phyloP scores from a whole-genome alignment of 2,888 invertebrate species.

The Trachelus stipa region DNA sequence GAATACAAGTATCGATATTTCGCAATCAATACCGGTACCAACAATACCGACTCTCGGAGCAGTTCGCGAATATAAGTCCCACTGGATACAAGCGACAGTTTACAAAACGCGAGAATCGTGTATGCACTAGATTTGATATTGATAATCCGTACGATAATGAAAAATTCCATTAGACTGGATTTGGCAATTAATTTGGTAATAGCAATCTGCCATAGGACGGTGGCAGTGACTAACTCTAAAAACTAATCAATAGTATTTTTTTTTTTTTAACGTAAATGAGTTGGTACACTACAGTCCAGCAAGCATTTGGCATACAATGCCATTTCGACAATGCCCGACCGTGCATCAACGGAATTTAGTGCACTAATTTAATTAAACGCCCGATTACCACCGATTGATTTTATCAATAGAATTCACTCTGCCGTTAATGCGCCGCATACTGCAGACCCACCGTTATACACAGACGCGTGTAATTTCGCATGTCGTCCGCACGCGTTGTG shows the following conservation, averaged over 20 bases:
- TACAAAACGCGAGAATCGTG: not conserved
- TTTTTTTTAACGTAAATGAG: not conserved
- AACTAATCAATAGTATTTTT: not conserved
- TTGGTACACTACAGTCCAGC: not conserved
- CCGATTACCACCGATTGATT: conserved; percentile 26
- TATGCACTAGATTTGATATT: conserved; percentile 16
- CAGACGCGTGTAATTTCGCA: not conserved
- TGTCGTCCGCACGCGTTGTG: not conserved
- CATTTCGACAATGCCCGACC: not conserved
- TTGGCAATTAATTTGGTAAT: not conserved
- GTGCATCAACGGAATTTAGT: conserved; percentile 30
- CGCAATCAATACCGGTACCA: not conserved
- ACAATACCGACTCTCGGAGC: not conserved
- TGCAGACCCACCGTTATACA: not conserved
- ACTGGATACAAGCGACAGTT: not conserved
- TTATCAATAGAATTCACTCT: not conserved
- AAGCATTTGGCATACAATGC: not conserved
- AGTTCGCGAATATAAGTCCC: not conserved
- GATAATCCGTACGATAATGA: conserved; percentile 23
- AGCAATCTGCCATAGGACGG: not conserved
- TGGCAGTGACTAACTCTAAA: not conserved
- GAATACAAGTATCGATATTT: conserved; percentile 2
- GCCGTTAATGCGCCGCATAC: not conserved
- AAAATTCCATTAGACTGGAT: conserved; percentile 29
- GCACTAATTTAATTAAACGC: conserved; percentile 33